Percentiles rank a stretch among this genome's conserved stretches.
These are phyloP conservation scores for Pseudochromis fuscus DNA, from an alignment of 2,797 vertebrate species.

Conservation along the genomic window DNA sequence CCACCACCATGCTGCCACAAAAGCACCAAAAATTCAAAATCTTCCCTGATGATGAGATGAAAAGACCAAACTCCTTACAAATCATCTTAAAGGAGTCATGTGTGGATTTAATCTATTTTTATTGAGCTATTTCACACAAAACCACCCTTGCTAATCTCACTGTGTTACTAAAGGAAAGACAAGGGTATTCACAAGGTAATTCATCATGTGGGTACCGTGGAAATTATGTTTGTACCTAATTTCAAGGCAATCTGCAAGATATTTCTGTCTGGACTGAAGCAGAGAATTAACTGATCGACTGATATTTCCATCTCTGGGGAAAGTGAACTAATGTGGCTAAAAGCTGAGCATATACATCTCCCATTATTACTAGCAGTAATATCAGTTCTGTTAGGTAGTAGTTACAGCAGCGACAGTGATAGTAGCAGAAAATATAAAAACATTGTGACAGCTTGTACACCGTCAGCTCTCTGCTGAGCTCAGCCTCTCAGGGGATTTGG, in stretches of 20 bases:
- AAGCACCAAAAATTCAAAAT: too few species aligned
- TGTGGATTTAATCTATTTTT: too few species aligned
- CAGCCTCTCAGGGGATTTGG: slow-evolving; percentile 34
- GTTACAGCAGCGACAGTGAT: neutral
- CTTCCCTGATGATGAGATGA: too few species aligned
- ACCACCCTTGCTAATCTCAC: neutral
- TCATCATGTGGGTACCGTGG: neutral
- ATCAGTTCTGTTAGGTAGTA: neutral
- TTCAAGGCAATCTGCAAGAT: neutral
- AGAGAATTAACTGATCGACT: neutral
- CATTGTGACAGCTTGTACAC: slow-evolving; percentile 40
- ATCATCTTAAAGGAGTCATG: too few species aligned
- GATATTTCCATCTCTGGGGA: neutral
- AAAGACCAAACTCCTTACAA: too few species aligned
- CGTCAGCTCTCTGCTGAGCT: slow-evolving; percentile 32
- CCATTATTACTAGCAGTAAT: too few species aligned
- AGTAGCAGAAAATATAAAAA: slow-evolving; percentile 17
- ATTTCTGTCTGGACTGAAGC: neutral
- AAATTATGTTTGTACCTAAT: neutral
- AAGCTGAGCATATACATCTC: neutral
- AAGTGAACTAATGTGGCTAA: neutral
- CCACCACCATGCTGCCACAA: too few species aligned
- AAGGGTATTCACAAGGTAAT: neutral
- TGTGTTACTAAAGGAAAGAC: neutral
- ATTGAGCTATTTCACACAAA: neutral